A percentile compares a stretch with the other conserved stretches of the same genome.
phyloP scores from a whole-genome alignment of 2,113 vertebrate genomes.

The Muntiacus reevesi region DNA sequence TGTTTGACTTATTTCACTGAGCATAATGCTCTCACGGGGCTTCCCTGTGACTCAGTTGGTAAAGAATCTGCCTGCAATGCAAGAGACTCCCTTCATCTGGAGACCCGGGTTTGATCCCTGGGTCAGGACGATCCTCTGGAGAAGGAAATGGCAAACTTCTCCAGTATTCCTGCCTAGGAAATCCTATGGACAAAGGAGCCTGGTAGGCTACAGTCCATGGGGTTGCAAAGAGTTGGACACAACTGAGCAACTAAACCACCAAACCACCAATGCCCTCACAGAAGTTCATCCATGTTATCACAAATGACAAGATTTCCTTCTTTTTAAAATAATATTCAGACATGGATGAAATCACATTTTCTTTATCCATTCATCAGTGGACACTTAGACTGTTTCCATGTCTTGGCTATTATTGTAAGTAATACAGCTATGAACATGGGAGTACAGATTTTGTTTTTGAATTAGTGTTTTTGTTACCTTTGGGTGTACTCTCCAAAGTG shows the following conservation, averaged over 20 bases:
- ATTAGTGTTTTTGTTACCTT: not conserved
- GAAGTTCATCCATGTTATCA: not conserved
- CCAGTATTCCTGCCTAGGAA: not conserved
- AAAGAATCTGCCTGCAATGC: not conserved
- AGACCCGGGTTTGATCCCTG: not conserved
- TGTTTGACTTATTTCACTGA: not conserved
- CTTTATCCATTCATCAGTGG: not conserved
- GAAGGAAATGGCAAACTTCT: not conserved
- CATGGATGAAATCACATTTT: not conserved
- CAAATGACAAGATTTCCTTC: not conserved
- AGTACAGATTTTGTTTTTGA: not conserved
- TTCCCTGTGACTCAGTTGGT: not conserved
- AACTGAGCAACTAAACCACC: not conserved
- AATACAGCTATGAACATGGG: not conserved
- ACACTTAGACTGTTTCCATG: not conserved
- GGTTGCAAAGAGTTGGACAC: not conserved
- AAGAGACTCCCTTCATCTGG: not conserved
- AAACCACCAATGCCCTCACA: not conserved
- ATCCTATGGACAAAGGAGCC: not conserved
- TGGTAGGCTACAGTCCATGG: not conserved
- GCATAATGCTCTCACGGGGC: not conserved
- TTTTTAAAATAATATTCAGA: not conserved
- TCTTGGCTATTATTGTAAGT: not conserved
- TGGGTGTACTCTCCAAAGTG: not conserved
- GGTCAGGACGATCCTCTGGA: not conserved